Conservation (phyloP, 1,140 invertebrate species). For the Megalonaias nervosa region DNA sequence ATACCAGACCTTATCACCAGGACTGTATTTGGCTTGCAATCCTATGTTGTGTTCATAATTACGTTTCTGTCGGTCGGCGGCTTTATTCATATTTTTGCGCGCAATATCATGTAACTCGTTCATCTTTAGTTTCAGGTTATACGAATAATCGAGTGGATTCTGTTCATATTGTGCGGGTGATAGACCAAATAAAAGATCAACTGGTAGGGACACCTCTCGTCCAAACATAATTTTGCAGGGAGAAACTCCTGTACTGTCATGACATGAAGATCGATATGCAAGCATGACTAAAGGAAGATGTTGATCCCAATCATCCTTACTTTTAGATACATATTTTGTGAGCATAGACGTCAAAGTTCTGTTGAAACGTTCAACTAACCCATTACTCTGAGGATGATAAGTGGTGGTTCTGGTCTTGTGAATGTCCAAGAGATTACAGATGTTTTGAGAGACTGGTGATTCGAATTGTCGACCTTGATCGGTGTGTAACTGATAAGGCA, state of each 20-base stretch:
- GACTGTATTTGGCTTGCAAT: not conserved
- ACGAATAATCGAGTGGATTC: slow-evolving; percentile 17
- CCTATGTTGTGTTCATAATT: slow-evolving; percentile 23
- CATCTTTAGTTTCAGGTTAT: slow-evolving; percentile 11
- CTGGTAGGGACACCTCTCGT: slow-evolving; percentile 14
- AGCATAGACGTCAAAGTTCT: slow-evolving; percentile 16
- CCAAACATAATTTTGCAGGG: slow-evolving; percentile 47
- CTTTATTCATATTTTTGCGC: not conserved
- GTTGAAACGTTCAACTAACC: slow-evolving; percentile 55
- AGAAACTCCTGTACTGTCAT: slow-evolving; percentile 37
- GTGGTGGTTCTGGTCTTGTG: slow-evolving; percentile 42
- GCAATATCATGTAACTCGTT: slow-evolving; percentile 19
- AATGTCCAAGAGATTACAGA: slow-evolving; percentile 37
- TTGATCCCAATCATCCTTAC: slow-evolving; percentile 41
- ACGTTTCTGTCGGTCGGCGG: slow-evolving; percentile 13
- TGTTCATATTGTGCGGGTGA: not conserved
- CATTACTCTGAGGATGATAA: slow-evolving; percentile 59
- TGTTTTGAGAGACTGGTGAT: slow-evolving; percentile 9
- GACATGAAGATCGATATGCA: slow-evolving; percentile 39
- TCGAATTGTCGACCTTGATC: no score
- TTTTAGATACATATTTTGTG: slow-evolving; percentile 7
- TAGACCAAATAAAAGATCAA: not conserved
- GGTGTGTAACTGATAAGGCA: no score
- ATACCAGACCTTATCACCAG: no score
- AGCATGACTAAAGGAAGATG: slow-evolving; percentile 41